Conservation (phyloP, 1,140 invertebrate genomes). For the Prorops nasuta region DNA sequence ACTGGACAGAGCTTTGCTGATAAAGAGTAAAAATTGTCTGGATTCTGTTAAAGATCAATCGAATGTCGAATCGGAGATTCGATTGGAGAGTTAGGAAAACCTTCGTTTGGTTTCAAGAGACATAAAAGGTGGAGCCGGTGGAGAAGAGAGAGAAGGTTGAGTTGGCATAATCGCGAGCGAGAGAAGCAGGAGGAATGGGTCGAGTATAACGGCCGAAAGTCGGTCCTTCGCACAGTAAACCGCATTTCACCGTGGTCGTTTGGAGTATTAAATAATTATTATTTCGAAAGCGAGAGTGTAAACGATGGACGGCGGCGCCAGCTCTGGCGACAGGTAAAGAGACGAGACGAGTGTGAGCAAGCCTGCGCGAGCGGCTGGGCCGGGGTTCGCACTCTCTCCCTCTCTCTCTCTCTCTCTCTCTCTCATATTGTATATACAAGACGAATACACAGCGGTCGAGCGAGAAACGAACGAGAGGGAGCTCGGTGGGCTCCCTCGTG, state of each 20-base stretch:
- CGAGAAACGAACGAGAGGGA: too few species aligned
- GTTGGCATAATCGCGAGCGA: neutral
- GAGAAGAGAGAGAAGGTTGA: slow-evolving; percentile 7
- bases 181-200: neutral
- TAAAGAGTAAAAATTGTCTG: too few species aligned
- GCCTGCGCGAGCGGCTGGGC: too few species aligned
- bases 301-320: slow-evolving; percentile 26
- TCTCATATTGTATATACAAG: too few species aligned
- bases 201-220: neutral
- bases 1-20: too few species aligned
- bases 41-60: too few species aligned
- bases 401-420: too few species aligned
- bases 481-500: slow-evolving; percentile 22
- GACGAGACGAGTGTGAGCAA: too few species aligned
- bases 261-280: slow-evolving; percentile 47
- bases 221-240: neutral
- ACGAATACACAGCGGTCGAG: too few species aligned
- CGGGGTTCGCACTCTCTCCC: too few species aligned
- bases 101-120: neutral
- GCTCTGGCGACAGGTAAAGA: too few species aligned
- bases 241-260: slow-evolving; percentile 28
- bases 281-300: slow-evolving; percentile 49
- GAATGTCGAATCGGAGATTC: neutral
- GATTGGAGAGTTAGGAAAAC: neutral
- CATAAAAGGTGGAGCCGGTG: neutral